A percentile compares a stretch with the other conserved stretches of the same genome.
Conservation (phyloP, 2,797 vertebrate species). For the Platalea minor region DNA sequence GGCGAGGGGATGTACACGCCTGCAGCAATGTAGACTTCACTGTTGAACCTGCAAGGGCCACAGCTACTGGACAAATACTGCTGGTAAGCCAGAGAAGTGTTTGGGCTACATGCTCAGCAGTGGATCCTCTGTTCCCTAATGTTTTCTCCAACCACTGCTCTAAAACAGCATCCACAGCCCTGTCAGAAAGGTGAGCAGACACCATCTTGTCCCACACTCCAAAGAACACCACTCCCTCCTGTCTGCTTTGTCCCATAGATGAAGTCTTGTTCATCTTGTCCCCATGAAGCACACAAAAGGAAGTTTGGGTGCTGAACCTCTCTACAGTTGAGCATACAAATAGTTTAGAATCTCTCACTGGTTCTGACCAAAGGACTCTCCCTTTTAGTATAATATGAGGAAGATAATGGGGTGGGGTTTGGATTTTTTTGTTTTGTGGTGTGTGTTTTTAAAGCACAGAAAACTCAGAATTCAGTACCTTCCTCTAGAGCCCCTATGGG, state of each 20-base stretch:
- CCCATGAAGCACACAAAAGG: neutral
- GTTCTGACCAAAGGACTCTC: neutral
- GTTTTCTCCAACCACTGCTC: neutral
- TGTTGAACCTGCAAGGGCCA: neutral
- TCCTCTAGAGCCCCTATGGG: neutral
- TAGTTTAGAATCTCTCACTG: neutral
- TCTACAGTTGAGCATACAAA: neutral
- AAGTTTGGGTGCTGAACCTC: neutral
- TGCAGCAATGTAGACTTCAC: neutral
- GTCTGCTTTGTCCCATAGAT: neutral
- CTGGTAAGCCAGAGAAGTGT: neutral
- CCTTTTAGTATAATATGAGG: neutral
- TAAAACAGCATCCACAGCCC: neutral
- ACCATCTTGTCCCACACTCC: neutral
- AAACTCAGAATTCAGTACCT: neutral
- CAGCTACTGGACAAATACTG: neutral
- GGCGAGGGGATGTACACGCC: neutral
- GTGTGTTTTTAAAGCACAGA: neutral
- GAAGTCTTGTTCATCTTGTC: neutral
- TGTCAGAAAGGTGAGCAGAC: neutral
- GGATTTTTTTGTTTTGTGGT: neutral
- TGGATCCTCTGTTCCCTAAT: neutral
- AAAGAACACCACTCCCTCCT: neutral
- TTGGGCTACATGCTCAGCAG: neutral
- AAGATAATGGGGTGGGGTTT: neutral